A percentile compares a stretch with the other conserved stretches of the same genome.
Conservation (phyloP, 2,888 invertebrate genomes). For the Megaustenia siamemsis region DNA sequence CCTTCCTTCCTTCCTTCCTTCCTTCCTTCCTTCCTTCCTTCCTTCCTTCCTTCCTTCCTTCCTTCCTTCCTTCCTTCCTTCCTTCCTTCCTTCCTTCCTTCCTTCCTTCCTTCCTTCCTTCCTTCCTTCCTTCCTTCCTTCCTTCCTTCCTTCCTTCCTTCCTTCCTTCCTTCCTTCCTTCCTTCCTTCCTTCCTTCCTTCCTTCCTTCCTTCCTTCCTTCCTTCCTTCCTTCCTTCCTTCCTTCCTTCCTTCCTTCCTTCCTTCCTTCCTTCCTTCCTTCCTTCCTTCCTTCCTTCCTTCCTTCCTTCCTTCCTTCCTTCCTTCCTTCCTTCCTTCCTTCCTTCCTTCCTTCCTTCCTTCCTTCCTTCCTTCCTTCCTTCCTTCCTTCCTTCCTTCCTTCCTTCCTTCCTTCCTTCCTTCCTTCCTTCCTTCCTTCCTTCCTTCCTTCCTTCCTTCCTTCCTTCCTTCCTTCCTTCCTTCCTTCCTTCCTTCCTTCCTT, state of each 20-base stretch:
- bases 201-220: neutral
- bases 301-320: neutral
- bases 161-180: neutral
- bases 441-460: neutral
- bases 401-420: neutral
- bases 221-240: neutral
- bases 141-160: neutral
- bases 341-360: neutral
- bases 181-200: neutral
- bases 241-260: neutral
- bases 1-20: neutral
- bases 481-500: neutral
- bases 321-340: neutral
- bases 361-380: neutral
- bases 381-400: neutral
- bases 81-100: neutral
- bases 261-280: neutral
- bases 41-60: neutral
- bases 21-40: neutral
- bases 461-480: neutral
- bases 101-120: neutral
- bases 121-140: neutral
- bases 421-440: neutral
- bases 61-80: neutral
- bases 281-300: neutral